Conservation (phyloP, 2,888 invertebrate genomes). For the Limenitis camilla region DNA sequence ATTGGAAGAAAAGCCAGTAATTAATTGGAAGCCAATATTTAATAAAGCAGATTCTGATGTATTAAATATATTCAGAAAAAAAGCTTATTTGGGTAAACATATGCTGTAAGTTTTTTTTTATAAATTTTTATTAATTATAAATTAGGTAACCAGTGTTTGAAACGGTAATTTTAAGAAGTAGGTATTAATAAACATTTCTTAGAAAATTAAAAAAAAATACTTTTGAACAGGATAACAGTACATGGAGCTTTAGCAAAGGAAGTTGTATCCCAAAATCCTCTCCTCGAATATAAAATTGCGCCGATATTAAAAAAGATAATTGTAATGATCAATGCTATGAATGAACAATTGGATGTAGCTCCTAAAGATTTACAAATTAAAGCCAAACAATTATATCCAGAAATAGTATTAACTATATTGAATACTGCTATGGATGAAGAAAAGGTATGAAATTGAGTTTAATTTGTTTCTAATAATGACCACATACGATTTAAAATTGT, state of each 20-base stretch:
- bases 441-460: constrained; percentile 46
- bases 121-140: not conserved
- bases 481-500: too few species aligned
- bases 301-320: constrained; percentile 49
- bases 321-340: constrained; percentile 44
- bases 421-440: constrained; percentile 51
- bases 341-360: constrained; percentile 41
- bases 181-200: not conserved
- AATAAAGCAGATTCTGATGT: constrained; percentile 41
- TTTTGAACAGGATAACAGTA: constrained; percentile 53
- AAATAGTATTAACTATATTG: constrained; percentile 42
- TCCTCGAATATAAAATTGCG: constrained; percentile 55
- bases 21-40: constrained; percentile 46
- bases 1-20: constrained; percentile 23
- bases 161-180: not conserved
- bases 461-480: too few species aligned
- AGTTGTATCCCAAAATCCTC: constrained; percentile 57
- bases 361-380: constrained; percentile 32
- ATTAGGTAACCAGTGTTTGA: too few species aligned
- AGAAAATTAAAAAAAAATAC: not conserved
- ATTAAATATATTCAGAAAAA: constrained; percentile 39
- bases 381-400: constrained; percentile 43
- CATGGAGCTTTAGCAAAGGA: constrained; percentile 66
- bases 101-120: constrained; percentile 52
- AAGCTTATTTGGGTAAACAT: constrained; percentile 47